These are phyloP conservation scores for Eupeodes latifasciatus DNA, from an alignment of 2,888 invertebrate genomes.

Conservation along the genomic window DNA sequence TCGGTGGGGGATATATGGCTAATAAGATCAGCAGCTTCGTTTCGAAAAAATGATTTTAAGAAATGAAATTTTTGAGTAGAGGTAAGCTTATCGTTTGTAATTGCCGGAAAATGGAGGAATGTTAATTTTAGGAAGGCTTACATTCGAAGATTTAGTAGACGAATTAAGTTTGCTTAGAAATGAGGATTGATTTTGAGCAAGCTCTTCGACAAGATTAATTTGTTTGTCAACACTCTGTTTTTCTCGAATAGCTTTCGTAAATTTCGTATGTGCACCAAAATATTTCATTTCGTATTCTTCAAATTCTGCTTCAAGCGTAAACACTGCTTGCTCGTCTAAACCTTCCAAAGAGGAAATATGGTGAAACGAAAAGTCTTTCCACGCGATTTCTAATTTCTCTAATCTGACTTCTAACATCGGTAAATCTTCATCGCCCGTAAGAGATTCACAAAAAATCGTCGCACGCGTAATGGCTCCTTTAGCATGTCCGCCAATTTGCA, in stretches of 20 bases:
- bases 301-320: background rate
- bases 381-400: background rate
- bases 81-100: background rate
- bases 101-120: constrained; percentile 15
- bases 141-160: background rate
- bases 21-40: constrained; percentile 62
- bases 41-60: constrained; percentile 3
- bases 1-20: constrained; percentile 61
- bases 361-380: background rate
- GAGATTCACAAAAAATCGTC: background rate
- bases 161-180: background rate
- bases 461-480: constrained; percentile 11
- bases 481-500: constrained; percentile 3
- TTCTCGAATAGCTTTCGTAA: background rate
- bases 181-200: background rate
- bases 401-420: background rate
- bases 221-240: background rate
- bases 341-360: constrained; percentile 11
- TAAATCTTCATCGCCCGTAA: background rate
- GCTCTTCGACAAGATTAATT: background rate
- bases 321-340: background rate
- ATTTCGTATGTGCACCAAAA: background rate
- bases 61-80: background rate
- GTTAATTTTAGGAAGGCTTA: constrained; percentile 3
- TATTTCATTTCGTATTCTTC: background rate